These are phyloP conservation scores for Smithornis capensis DNA, from an alignment of 2,113 vertebrate genomes.

Conservation along the genomic window DNA sequence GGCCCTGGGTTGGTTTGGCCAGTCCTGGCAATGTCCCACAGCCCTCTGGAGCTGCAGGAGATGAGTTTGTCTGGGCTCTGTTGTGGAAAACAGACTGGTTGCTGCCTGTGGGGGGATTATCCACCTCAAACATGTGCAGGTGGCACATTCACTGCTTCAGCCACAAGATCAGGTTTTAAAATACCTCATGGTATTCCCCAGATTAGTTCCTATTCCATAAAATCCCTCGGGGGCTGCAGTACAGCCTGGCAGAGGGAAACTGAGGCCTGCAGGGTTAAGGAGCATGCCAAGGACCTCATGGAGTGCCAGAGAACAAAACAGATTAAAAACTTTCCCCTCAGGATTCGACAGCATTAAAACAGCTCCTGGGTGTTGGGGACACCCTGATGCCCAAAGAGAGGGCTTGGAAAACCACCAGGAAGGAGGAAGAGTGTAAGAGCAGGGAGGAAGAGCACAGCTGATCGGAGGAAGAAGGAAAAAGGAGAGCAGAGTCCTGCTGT, in stretches of 20 bases:
- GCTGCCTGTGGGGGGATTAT: rapidly evolving
- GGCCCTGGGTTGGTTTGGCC: background rate
- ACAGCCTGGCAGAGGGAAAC: background rate
- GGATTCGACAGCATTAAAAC: background rate
- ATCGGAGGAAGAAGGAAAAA: background rate
- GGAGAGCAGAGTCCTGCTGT: background rate
- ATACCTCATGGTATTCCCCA: background rate
- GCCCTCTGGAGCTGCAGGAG: background rate
- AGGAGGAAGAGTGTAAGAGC: background rate
- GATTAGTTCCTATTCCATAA: background rate
- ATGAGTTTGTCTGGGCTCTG: background rate
- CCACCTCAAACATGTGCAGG: background rate
- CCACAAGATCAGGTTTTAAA: background rate
- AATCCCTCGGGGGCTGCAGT: background rate
- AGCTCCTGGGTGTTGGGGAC: background rate
- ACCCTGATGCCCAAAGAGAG: background rate
- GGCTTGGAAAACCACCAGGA: background rate
- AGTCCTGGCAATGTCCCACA: rapidly evolving
- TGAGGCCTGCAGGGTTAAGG: background rate
- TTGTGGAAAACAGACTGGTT: background rate
- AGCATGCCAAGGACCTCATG: rapidly evolving
- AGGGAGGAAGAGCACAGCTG: rapidly evolving
- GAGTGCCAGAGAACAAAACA: background rate
- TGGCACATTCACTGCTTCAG: background rate
- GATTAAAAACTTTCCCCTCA: background rate